These are phyloP conservation scores for Drosophila paulistorum DNA, from an alignment of 1,140 invertebrate genomes.

Conservation along the genomic window DNA sequence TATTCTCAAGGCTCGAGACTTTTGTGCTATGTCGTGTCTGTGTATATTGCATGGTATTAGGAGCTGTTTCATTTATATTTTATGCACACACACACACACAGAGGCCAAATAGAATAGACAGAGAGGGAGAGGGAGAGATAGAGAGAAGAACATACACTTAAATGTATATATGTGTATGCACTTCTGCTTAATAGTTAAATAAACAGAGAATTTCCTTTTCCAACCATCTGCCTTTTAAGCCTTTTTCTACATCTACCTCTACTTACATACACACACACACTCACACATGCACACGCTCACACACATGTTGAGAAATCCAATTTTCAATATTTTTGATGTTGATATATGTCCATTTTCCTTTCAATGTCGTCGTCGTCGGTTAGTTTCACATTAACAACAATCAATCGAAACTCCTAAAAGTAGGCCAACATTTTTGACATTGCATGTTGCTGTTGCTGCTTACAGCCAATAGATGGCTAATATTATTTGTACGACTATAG, in stretches of 20 bases:
- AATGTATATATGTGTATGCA: slow-evolving; percentile 50
- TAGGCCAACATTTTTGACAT: slow-evolving; percentile 19
- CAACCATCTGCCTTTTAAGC: slow-evolving; percentile 37
- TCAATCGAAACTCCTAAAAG: slow-evolving; percentile 24
- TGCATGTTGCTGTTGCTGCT: background rate
- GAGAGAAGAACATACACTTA: slow-evolving; percentile 7
- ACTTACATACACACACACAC: background rate
- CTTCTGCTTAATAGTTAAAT: slow-evolving; percentile 77
- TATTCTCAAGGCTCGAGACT: slow-evolving; percentile 54
- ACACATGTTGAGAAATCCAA: background rate
- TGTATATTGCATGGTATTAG: slow-evolving; percentile 73
- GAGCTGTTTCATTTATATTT: slow-evolving; percentile 77
- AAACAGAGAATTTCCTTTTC: slow-evolving; percentile 74
- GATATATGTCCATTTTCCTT: slow-evolving; percentile 1
- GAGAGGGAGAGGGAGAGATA: background rate
- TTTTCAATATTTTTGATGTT: slow-evolving; percentile 15
- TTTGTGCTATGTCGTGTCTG: slow-evolving; percentile 23
- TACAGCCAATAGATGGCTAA: slow-evolving; percentile 28
- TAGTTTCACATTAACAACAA: too few relatives aligned
- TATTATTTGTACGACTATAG: too few relatives aligned
- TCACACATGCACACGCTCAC: too few relatives aligned
- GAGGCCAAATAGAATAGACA: slow-evolving; percentile 27
- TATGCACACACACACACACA: slow-evolving; percentile 67
- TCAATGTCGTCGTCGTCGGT: background rate
- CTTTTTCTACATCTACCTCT: background rate